Evolutionary conservation across 2,797 vertebrate species (phyloP).

Genomic region (Liparis tanakae): DNA sequence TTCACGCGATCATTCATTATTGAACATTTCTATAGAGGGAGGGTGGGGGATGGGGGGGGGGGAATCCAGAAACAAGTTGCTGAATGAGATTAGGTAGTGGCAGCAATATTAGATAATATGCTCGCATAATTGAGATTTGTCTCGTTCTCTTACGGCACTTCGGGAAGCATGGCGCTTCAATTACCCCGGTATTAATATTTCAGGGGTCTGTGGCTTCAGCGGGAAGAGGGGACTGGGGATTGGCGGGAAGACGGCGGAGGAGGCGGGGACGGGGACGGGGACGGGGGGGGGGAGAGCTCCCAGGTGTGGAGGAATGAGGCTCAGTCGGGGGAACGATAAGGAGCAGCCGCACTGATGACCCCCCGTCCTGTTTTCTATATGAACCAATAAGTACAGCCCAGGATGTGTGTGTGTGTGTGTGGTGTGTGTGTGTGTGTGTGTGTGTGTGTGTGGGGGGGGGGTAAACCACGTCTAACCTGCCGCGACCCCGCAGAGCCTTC

Average conservation of each 20-base stretch:
- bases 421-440: too few relatives aligned
- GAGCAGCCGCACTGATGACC: constrained; percentile 56
- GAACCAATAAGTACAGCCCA: constrained; percentile 66
- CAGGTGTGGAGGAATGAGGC: constrained; percentile 40
- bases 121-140: constrained; percentile 76
- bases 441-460: too few relatives aligned
- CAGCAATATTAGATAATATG: constrained; percentile 73
- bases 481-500: constrained; percentile 14
- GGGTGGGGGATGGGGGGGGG: constrained; percentile 28
- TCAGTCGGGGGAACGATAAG: constrained; percentile 34
- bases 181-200: constrained; percentile 77
- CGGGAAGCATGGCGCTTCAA: constrained; percentile 66
- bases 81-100: constrained; percentile 73
- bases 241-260: constrained; percentile 25
- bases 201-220: constrained; percentile 48
- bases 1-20: constrained; percentile 65
- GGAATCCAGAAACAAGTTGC: constrained; percentile 57
- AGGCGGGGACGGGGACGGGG: background rate
- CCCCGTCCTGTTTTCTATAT: constrained; percentile 22
- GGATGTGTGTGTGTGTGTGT: too few relatives aligned
- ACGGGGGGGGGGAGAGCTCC: constrained; percentile 16
- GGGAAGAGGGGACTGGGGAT: constrained; percentile 18
- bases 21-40: constrained; percentile 56
- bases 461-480: constrained; percentile 4
- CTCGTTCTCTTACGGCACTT: constrained; percentile 68